Evolutionary conservation across 2,888 invertebrate species (phyloP), one percentile per base, ranked within the genome.

Genomic region (Halocaridina rubra): DNA sequence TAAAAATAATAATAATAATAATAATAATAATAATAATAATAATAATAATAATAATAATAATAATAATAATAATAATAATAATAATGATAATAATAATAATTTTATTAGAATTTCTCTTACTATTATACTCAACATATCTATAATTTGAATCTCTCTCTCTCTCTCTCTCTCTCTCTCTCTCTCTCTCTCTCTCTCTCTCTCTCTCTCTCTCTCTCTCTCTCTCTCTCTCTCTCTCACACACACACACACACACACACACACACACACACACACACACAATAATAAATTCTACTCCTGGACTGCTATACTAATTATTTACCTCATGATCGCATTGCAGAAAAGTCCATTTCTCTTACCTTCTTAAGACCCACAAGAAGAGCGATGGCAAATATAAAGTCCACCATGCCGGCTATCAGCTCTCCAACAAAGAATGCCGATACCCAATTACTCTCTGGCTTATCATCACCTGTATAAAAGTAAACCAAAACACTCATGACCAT

Each of bases 221-320:
- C 67, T 3, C 16, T 19, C 29, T 27, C 16, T 16, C 29, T 29
- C 24, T 67, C 24, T 16, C 27, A 13, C 8, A 16, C 8, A 19
- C 29, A 29, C 8, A 1, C 69, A 69, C 27, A 3, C 4, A 24
- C 27, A 3, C 27, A 69, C 69, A 69, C 69, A 69, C 69, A 69
- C 69, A 69, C 69, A 69, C 69, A 69, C 69, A 69, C 69, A 69
- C 69, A 69, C 69, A 69, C 69, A 69, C 69, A 69, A n/a, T n/a
- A n/a, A n/a, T n/a, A n/a, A n/a, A n/a, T n/a, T n/a, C n/a, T n/a
- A n/a, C n/a, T n/a, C n/a, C n/a, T n/a, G n/a, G n/a, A n/a, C n/a
- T n/a, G n/a, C n/a, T n/a, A n/a, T n/a, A n/a, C n/a, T n/a, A n/a
- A n/a, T n/a, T n/a, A n/a, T n/a, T n/a, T n/a, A n/a, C n/a, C n/a